These are phyloP conservation scores for Drosophila tristis DNA, from an alignment of 1,140 invertebrate species.

Conservation along the genomic window DNA sequence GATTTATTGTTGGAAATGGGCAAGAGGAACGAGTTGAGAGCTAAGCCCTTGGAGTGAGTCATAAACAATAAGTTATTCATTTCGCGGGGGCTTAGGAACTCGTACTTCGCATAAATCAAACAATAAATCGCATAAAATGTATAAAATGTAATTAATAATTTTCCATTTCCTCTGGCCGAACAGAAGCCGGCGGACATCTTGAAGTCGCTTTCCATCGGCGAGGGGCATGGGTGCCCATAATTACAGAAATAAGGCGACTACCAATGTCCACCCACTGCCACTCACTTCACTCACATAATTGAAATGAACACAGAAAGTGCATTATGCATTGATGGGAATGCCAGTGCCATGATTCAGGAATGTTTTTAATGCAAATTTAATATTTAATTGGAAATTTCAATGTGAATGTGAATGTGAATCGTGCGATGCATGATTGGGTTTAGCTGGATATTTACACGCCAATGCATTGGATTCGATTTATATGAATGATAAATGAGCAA, in stretches of 20 bases:
- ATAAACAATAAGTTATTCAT: constrained; percentile 48
- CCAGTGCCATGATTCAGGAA: not conserved
- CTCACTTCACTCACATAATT: constrained; percentile 38
- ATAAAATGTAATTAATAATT: constrained; percentile 71
- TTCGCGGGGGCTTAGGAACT: not conserved
- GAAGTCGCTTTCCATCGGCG: not conserved
- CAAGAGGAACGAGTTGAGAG: constrained; percentile 38
- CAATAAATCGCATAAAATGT: constrained; percentile 56
- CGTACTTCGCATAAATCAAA: constrained; percentile 56
- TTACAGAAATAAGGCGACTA: not conserved
- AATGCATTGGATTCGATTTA: constrained; percentile 44
- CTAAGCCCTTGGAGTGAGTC: not conserved
- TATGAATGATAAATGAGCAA: constrained; percentile 30
- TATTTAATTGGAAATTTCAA: constrained; percentile 45
- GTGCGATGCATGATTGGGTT: constrained; percentile 32
- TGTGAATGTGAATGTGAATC: constrained; percentile 7
- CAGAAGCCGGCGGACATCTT: not conserved
- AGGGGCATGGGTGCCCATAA: not conserved
- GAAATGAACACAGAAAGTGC: constrained; percentile 37
- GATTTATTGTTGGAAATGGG: constrained; percentile 33
- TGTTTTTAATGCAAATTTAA: constrained; percentile 40
- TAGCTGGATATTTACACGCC: constrained; percentile 48
- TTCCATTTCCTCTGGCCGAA: constrained; percentile 49
- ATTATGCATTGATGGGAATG: constrained; percentile 36
- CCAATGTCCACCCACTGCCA: not conserved